phyloP scores from a whole-genome alignment of 2,797 vertebrate species.

The Poliocrania exsul region DNA sequence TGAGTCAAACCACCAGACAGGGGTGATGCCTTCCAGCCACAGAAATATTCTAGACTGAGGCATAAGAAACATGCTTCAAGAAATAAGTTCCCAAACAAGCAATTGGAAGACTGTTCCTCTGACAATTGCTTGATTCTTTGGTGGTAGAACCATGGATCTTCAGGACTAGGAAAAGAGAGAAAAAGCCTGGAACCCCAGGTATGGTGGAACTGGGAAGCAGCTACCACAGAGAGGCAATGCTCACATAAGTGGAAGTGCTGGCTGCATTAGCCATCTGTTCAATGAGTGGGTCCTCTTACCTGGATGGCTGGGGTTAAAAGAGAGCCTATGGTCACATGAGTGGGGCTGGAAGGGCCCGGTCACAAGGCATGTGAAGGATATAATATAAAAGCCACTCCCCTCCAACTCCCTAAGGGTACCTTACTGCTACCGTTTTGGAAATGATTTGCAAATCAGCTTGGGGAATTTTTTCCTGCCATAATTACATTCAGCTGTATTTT shows the following conservation, averaged over 20 bases:
- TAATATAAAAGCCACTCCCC: background rate
- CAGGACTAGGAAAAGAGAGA: background rate
- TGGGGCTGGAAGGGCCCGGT: background rate
- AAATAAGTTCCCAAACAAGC: background rate
- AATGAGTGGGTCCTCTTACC: accelerated
- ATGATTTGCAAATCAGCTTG: background rate
- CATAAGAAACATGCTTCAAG: background rate
- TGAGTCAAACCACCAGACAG: background rate
- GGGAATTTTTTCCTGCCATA: background rate
- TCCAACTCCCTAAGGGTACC: background rate
- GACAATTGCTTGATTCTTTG: background rate
- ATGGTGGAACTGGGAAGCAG: background rate
- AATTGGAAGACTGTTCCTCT: background rate
- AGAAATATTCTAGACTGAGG: background rate
- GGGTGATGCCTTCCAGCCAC: background rate
- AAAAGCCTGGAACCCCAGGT: background rate
- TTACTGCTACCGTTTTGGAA: background rate
- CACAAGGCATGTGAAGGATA: background rate
- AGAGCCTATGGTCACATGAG: accelerated
- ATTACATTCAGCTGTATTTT: background rate
- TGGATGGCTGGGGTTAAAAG: background rate
- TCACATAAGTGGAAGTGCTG: background rate
- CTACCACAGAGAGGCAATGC: background rate
- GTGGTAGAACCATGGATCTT: accelerated
- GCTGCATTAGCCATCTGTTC: background rate